Conservation (phyloP, 2,888 invertebrate genomes). For the Cheilosia vulpina region DNA sequence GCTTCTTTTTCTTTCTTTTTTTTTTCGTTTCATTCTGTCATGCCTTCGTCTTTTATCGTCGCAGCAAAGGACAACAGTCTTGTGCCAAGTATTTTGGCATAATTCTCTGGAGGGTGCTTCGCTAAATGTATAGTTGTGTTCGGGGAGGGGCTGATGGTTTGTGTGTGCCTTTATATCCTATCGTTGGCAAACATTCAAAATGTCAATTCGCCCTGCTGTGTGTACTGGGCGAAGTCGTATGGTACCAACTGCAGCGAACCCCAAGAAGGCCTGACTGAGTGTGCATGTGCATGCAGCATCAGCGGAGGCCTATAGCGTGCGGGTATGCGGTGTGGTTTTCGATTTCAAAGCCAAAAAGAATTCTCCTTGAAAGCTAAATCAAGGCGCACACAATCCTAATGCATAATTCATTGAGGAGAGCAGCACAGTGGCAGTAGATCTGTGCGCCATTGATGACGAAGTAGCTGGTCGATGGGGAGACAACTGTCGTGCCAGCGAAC, state of each 20-base stretch:
- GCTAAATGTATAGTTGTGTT: slow-evolving; percentile 13
- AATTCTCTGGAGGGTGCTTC: slow-evolving; percentile 57
- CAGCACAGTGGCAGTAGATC: slow-evolving; percentile 1
- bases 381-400: slow-evolving; percentile 36
- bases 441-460: neutral
- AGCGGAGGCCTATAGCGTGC: slow-evolving; percentile 10
- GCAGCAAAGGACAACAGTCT: slow-evolving; percentile 49
- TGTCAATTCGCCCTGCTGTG: slow-evolving; percentile 43
- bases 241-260: slow-evolving; percentile 48
- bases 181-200: slow-evolving; percentile 72
- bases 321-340: slow-evolving; percentile 35
- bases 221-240: neutral
- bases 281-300: slow-evolving; percentile 2
- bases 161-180: slow-evolving; percentile 16
- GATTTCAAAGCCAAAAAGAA: slow-evolving; percentile 40
- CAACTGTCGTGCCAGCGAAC: slow-evolving; percentile 1
- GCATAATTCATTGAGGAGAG: slow-evolving; percentile 60
- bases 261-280: neutral
- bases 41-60: slow-evolving; percentile 11
- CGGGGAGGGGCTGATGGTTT: neutral
- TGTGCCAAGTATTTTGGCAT: slow-evolving; percentile 72
- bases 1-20: neutral
- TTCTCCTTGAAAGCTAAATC: slow-evolving; percentile 31
- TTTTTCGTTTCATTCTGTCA: neutral
- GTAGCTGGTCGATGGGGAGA: neutral